Conservation (phyloP, 2,113 vertebrate species). For the Halcyon senegalensis region DNA sequence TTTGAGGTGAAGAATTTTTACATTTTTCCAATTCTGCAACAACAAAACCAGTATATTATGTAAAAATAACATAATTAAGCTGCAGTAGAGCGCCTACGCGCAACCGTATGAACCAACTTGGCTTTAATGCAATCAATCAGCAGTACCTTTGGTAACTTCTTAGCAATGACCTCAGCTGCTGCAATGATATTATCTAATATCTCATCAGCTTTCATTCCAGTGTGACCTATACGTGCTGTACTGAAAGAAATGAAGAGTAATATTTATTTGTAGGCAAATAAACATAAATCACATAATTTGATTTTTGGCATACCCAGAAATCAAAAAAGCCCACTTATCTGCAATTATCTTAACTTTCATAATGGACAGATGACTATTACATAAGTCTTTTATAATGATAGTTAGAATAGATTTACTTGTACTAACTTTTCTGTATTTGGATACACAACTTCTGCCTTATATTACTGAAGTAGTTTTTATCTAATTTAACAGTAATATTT, state of each 20-base stretch:
- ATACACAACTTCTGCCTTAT: not conserved
- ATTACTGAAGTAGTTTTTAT: not conserved
- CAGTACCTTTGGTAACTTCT: slow-evolving; percentile 80
- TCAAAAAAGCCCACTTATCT: not conserved
- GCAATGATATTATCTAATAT: slow-evolving; percentile 80
- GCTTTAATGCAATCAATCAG: not conserved
- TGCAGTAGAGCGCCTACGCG: too few relatives aligned
- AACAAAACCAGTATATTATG: not conserved
- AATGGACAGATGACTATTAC: not conserved
- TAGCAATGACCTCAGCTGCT: slow-evolving; percentile 68
- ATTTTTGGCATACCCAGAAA: not conserved
- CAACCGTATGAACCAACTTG: not conserved
- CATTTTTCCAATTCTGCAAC: slow-evolving; percentile 79
- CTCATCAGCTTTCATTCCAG: slow-evolving; percentile 80
- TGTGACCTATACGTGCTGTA: slow-evolving; percentile 81
- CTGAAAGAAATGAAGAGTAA: slow-evolving; percentile 57
- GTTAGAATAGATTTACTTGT: not conserved
- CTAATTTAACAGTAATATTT: not conserved
- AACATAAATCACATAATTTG: not conserved
- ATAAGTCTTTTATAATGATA: not conserved
- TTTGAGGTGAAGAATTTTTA: slow-evolving; percentile 90
- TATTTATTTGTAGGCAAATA: not conserved
- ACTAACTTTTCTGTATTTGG: not conserved
- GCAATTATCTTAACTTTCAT: not conserved
- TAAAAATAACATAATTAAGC: not conserved